Base-by-base conservation (phyloP, 1,140 invertebrate genomes). In the Cydia fagiglandana region DNA sequence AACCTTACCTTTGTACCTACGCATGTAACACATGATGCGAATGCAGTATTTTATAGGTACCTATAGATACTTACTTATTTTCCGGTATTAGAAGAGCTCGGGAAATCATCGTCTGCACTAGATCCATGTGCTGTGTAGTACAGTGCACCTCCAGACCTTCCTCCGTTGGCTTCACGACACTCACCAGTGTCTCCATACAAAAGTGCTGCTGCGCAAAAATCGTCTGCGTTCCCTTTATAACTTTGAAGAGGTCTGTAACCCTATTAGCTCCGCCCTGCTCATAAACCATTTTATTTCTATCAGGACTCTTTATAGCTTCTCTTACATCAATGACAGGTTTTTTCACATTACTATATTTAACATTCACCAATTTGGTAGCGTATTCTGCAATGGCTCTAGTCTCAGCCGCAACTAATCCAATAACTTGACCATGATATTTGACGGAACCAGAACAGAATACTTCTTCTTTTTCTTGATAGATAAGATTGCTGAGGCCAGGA, bases 321-420 rank as follows among this genome's bases (percentile, higher is more conserved):
- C 78, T 85, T 2, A 90, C 68, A 80, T 89, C 86, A 41, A 83
- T 47, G 2, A 87, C 77, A 66, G 87, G 85, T 79, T 76, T 75
- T 75, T 15, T 79, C 3, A 84, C 76, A 74, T 89, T 82, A 45
- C 15, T 83, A 73, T 97, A 96, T 20, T 92, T 93, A 28, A 97
- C 90, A 84, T 95, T 93, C 4, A 97, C 95, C 77, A 94, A 86
- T 78, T 94, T 94, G 1, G 94, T 94, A 7, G 95, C 96, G 53
- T 94, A 90, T 15, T 95, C 91, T 5, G 96, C 96, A 75, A 94
- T 80, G 13, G 93, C 83, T 75, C 94, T 90, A 68, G 92, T 94
- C 61, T 94, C 86, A 1, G 96, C 96, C 1, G 96, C 94, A 4
- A 98, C 91, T 6, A 97, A 86, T 0, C 96, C 97, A 2, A 97